Base-by-base conservation (phyloP, 1,140 invertebrate species). In the Heterodera carotae region DNA sequence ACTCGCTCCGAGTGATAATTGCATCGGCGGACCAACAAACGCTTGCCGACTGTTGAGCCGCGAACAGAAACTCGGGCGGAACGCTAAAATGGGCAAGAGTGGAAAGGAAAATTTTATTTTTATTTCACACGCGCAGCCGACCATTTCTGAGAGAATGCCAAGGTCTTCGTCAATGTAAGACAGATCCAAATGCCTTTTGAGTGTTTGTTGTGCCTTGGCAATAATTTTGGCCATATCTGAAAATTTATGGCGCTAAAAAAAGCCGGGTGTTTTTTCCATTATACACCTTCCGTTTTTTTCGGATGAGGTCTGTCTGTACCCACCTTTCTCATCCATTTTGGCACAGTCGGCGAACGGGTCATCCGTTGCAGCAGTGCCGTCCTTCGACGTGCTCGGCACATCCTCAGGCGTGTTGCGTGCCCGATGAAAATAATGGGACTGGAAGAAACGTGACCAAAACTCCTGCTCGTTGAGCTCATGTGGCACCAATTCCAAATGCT, bases 371-470 rank as follows among this genome's bases (percentile, higher is more conserved):
- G 62, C 22, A 1, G 1, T 56, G 48, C 15, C 48, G 2, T 31
- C 77, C 76, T 33, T 73, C 70, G 69, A 81, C 79, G 48, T 74
- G 39, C 81, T 81, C 22, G 85, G 84, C 72, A 82, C 78, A 10
- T 48, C 71, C 5, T 76, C 76, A 31, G 77, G 36, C n/a, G 77
- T 71, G 36, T 76, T 69, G 59, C 96, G 92, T 90, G 99, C 97
- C 79, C 95, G 92, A 90, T 99, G 96, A 91, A 98, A 99, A 90
- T 99, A 99, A 90, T 99, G 96, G 27, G 96, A 98, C 88, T 99
- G 96, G 90, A 99, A 99, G 89, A 99, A 99, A 84, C 96, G 94
- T 15, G 94, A 96, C 97, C 97, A 99, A 90, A 99, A 99, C 86
- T 98, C 95, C 2, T 93, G 91, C 89, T 99, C 97, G 0, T 93